phyloP scores from a whole-genome alignment of 1,140 invertebrate genomes.

The Musca domestica region DNA sequence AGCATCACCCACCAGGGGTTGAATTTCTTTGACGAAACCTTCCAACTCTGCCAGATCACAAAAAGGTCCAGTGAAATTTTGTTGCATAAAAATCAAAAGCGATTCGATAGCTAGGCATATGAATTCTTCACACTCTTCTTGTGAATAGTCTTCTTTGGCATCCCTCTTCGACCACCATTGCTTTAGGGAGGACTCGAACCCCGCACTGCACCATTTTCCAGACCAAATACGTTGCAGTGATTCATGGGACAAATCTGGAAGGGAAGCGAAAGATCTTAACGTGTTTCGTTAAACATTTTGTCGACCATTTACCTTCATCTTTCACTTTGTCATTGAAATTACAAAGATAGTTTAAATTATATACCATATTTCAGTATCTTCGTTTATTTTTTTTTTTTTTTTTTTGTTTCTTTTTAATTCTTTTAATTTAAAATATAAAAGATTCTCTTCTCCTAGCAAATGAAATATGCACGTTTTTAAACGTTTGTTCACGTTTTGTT shows the following conservation, averaged over 20 bases:
- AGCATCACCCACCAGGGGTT: constrained; percentile 44
- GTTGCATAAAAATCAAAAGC: constrained; percentile 72
- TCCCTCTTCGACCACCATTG: not conserved
- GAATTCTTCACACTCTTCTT: constrained; percentile 13
- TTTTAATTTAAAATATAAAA: no score
- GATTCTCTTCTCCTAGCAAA: not conserved
- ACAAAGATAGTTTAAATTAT: constrained; percentile 4
- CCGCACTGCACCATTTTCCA: not conserved
- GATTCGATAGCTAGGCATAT: constrained; percentile 40
- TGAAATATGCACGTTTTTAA: not conserved
- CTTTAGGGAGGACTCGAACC: not conserved
- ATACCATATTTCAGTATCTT: not conserved
- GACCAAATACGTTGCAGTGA: constrained; percentile 5
- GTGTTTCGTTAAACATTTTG: not conserved
- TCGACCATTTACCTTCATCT: not conserved
- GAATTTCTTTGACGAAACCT: constrained; percentile 31
- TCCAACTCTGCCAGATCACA: constrained; percentile 36
- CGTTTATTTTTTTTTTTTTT: not conserved
- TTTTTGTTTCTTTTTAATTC: no score
- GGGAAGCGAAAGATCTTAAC: not conserved
- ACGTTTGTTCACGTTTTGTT: not conserved
- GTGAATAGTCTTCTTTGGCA: not conserved
- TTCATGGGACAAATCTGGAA: not conserved
- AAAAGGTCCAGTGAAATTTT: constrained; percentile 78
- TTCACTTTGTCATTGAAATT: constrained; percentile 6